Evolutionary conservation across 2,888 invertebrate species (phyloP), one percentile per base, ranked within the genome.

Genomic region (Zygaena filipendulae): DNA sequence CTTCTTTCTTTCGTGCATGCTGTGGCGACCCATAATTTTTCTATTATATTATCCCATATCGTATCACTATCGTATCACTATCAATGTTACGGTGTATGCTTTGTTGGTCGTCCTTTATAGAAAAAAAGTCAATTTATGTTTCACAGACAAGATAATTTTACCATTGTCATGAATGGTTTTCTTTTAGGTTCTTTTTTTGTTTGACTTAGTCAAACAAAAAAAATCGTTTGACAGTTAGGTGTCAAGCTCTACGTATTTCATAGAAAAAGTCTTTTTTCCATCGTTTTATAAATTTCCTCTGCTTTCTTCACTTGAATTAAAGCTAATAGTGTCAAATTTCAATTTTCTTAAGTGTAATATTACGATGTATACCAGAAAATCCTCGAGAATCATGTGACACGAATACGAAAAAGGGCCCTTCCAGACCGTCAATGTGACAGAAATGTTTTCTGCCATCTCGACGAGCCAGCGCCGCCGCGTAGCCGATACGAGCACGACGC

Each of bases 341-440:
- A 16, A 7, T 6, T 16, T 16, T 4, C 5, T 16, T 16, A 16
- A 4, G 7, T 16, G 7, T 16, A 16, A 4, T 7, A 16, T 16
- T 16, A 16, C 46, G 47, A 53, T 46, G 46, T 47, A 54, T 45
- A 49, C 45, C 50, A 59, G 62, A 63, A 68, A 72, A 62, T 67
- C 63, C 56, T 54, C 67, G 59, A 74, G 66, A 77, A 71, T 64
- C 79, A 79, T 79, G 79, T 77, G 77, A 79, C 77, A 79, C 77
- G 77, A 77, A 77, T 79, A 75, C 77, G 72, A 75, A 75, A 75
- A 72, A 71, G 69, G 67, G 67, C 66, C 16, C 4, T 71, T 69
- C 68, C 71, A 72, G 69, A 75, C 64, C 74, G 77, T 75, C 77
- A 75, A 74, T 77, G 77, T 79, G 77, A 77, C 77, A 77, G 77